A percentile compares a stretch with the other conserved stretches of the same genome.
Evolutionary conservation across 2,888 invertebrate species (phyloP).

Genomic region (Prosapia bicincta): DNA sequence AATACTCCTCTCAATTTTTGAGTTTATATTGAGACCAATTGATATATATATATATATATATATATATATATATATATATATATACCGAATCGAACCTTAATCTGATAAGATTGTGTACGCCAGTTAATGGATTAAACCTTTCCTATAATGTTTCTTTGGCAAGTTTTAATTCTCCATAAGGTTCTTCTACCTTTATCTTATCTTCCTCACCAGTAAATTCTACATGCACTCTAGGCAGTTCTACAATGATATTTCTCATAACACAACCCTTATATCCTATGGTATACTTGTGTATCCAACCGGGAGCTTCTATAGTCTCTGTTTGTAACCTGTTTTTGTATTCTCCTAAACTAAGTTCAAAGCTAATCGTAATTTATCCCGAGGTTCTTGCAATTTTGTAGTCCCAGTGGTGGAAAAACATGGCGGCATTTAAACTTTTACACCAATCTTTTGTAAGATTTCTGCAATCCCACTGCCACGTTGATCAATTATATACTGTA

Average conservation of each 20-base stretch:
- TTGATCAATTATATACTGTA: conserved; percentile 93
- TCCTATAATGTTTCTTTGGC: too few species aligned
- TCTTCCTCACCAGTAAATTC: too few species aligned
- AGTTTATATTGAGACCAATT: too few species aligned
- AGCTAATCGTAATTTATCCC: conserved; percentile 79
- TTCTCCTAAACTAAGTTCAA: conserved; percentile 73
- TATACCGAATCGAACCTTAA: too few species aligned
- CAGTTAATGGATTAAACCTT: too few species aligned
- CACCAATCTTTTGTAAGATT: conserved; percentile 90
- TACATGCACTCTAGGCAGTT: conserved; percentile 81
- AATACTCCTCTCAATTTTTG: too few species aligned
- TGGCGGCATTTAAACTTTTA: conserved; percentile 95
- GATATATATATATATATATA: too few species aligned
- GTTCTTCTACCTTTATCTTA: too few species aligned
- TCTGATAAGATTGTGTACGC: too few species aligned
- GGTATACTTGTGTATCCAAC: conserved; percentile 97
- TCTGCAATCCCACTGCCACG: conserved; percentile 91
- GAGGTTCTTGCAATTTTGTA: conserved; percentile 90
- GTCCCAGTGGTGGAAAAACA: conserved; percentile 83
- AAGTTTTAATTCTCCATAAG: too few species aligned
- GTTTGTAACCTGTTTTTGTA: conserved; percentile 92
- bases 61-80: too few species aligned
- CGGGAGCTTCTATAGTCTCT: conserved; percentile 81
- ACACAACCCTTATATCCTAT: conserved; percentile 95
- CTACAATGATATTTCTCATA: conserved; percentile 85